phyloP scores from a whole-genome alignment of 2,888 invertebrate genomes.

The Chalcosyrphus nemorum region DNA sequence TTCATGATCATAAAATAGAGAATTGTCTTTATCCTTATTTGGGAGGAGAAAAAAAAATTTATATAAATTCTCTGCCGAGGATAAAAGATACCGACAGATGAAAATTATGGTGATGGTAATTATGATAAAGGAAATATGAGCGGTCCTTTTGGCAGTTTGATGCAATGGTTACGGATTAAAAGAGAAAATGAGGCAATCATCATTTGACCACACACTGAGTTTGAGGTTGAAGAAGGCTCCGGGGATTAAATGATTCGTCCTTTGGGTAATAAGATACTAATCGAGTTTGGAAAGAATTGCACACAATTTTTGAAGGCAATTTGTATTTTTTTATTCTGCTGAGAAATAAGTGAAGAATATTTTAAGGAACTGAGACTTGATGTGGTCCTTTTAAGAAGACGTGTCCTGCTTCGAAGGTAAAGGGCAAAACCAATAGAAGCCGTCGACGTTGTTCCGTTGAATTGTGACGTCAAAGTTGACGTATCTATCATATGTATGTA shows the following conservation, averaged over 20 bases:
- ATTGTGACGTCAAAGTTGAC: no score
- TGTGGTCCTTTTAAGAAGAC: no score
- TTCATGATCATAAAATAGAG: slow-evolving; percentile 55
- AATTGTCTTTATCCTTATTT: slow-evolving; percentile 60
- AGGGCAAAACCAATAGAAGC: no score
- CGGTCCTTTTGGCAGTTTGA: slow-evolving; percentile 34
- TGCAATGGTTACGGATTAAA: slow-evolving; percentile 47
- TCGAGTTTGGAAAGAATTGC: neutral
- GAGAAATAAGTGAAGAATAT: no score
- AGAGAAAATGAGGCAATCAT: slow-evolving; percentile 24
- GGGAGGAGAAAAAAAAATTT: neutral
- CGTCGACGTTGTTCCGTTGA: no score
- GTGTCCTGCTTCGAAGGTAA: no score
- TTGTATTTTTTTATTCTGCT: no score
- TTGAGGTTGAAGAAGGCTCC: neutral
- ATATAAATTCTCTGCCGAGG: neutral
- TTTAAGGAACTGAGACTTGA: no score
- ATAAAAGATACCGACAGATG: slow-evolving; percentile 56
- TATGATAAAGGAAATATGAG: slow-evolving; percentile 16
- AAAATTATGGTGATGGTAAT: slow-evolving; percentile 51
- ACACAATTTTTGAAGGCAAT: no score
- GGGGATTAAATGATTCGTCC: neutral
- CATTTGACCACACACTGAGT: slow-evolving; percentile 48
- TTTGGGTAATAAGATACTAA: neutral
- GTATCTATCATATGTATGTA: no score